phyloP scores from a whole-genome alignment of 2,797 vertebrate genomes.

The Macropus fuliginosus region DNA sequence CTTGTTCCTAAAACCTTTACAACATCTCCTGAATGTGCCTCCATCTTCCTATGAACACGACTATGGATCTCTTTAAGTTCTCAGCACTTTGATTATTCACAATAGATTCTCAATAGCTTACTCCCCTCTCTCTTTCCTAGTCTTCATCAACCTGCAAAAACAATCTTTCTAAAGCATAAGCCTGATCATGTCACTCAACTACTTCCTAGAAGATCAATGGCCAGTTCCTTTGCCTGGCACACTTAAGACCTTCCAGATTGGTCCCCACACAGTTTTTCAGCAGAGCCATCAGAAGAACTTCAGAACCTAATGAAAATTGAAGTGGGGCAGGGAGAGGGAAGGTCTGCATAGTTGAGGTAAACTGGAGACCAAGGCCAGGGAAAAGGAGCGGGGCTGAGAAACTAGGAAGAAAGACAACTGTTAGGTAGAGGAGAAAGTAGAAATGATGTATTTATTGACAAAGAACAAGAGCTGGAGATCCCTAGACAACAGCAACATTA shows the following conservation, averaged over 20 bases:
- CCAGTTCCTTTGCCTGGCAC: neutral
- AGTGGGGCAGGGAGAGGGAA: neutral
- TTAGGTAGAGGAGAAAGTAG: neutral
- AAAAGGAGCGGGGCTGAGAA: neutral
- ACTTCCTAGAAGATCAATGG: neutral
- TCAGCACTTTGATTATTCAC: neutral
- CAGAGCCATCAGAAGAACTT: neutral
- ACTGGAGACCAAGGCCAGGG: neutral
- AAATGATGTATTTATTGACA: neutral
- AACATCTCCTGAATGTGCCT: neutral
- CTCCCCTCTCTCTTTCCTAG: neutral
- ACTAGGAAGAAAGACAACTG: neutral
- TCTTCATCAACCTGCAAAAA: neutral
- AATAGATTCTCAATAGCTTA: neutral
- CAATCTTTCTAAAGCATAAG: neutral
- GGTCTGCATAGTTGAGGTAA: neutral
- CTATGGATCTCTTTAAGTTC: neutral
- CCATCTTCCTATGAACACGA: neutral
- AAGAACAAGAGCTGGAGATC: neutral
- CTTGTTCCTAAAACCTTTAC: neutral
- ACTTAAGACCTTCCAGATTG: neutral
- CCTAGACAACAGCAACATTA: neutral
- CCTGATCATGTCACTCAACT: neutral
- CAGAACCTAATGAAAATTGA: neutral
- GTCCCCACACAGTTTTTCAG: neutral